A percentile compares a stretch with the other conserved stretches of the same genome.
phyloP scores from a whole-genome alignment of 1,140 invertebrate species.

The Solenopsis invicta region DNA sequence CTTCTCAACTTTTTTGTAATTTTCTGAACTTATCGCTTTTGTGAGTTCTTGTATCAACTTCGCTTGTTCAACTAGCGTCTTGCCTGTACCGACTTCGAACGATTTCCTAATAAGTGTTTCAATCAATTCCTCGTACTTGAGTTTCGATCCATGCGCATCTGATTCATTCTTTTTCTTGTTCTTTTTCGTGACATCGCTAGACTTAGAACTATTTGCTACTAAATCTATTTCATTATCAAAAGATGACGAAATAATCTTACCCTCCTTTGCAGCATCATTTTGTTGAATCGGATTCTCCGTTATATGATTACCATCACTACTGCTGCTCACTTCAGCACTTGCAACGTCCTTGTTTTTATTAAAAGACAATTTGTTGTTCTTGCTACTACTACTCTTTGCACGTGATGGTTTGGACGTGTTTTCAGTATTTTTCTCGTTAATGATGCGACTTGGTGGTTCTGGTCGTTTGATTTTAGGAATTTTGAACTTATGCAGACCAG shows the following conservation, averaged over 20 bases:
- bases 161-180: slow-evolving; percentile 38
- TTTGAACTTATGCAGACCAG: slow-evolving; percentile 89
- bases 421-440: slow-evolving; percentile 38
- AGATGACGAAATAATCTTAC: neutral
- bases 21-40: slow-evolving; percentile 74
- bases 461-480: slow-evolving; percentile 89
- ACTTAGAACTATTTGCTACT: neutral
- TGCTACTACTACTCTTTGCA: neutral
- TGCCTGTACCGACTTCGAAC: slow-evolving; percentile 76
- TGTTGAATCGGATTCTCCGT: slow-evolving; percentile 22
- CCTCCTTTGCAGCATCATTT: neutral
- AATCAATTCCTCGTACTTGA: slow-evolving; percentile 73
- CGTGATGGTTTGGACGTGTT: neutral
- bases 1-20: slow-evolving; percentile 76
- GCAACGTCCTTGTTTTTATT: slow-evolving; percentile 49
- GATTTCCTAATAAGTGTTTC: slow-evolving; percentile 78
- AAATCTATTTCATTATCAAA: slow-evolving; percentile 5
- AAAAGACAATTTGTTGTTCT: neutral
- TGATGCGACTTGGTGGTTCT: slow-evolving; percentile 58
- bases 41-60: slow-evolving; percentile 75
- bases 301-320: slow-evolving; percentile 42
- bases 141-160: slow-evolving; percentile 57
- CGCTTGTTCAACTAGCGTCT: slow-evolving; percentile 76
- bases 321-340: slow-evolving; percentile 67
- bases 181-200: slow-evolving; percentile 5